Evolutionary conservation across 2,888 invertebrate species (phyloP).

Genomic region (Calameuta idolon): DNA sequence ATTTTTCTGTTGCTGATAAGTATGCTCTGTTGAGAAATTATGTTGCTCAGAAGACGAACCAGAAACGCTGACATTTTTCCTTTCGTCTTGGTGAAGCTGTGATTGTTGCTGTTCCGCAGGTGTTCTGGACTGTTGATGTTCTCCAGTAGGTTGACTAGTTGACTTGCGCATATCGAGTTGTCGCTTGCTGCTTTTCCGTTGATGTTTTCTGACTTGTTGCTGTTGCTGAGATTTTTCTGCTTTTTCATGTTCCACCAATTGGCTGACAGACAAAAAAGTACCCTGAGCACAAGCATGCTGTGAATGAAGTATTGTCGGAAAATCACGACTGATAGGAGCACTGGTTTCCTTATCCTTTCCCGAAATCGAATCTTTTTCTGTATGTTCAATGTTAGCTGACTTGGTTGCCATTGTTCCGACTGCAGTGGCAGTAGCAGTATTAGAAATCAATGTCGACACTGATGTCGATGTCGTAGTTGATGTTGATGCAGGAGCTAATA

Average conservation of each 20-base stretch:
- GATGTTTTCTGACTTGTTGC: slow-evolving; percentile 52
- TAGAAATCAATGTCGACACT: neutral
- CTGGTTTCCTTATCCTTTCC: slow-evolving; percentile 55
- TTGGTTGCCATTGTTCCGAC: slow-evolving; percentile 22
- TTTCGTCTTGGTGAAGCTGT: slow-evolving; percentile 29
- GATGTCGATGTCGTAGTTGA: neutral
- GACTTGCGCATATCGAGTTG: slow-evolving; percentile 61
- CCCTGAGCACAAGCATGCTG: slow-evolving; percentile 64
- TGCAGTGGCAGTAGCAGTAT: neutral
- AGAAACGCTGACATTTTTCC: neutral
- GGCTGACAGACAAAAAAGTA: slow-evolving; percentile 74
- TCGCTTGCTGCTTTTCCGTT: slow-evolving; percentile 59
- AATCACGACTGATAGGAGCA: slow-evolving; percentile 45
- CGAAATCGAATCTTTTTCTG: slow-evolving; percentile 40
- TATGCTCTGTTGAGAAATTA: neutral
- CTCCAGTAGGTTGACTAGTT: slow-evolving; percentile 24
- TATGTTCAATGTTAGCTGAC: slow-evolving; percentile 33
- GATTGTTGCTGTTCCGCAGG: slow-evolving; percentile 49
- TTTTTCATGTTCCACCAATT: slow-evolving; percentile 72
- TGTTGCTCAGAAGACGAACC: slow-evolving; percentile 11
- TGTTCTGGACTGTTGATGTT: slow-evolving; percentile 52
- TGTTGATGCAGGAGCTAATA: neutral
- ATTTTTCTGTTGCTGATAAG: slow-evolving; percentile 44
- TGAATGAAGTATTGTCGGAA: slow-evolving; percentile 56
- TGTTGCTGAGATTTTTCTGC: slow-evolving; percentile 57